Conservation (phyloP, 2,888 invertebrate species). For the Cheiracanthium punctorium region DNA sequence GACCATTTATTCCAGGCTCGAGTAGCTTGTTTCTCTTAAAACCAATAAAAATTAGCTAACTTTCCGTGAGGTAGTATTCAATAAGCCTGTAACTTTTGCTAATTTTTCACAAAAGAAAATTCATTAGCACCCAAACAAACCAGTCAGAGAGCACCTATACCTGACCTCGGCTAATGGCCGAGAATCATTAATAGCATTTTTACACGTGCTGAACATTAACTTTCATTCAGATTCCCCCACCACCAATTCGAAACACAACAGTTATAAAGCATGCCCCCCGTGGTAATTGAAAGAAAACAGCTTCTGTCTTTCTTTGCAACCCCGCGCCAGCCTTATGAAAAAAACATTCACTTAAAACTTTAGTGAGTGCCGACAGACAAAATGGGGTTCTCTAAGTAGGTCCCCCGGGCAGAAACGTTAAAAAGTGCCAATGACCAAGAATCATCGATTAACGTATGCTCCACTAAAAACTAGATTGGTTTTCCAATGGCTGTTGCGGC, state of each 20-base stretch:
- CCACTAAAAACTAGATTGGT: conserved; percentile 49
- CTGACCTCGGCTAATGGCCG: neutral
- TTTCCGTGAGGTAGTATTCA: no score
- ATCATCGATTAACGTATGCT: conserved; percentile 59
- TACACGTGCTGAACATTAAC: conserved; percentile 37
- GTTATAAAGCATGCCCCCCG: neutral
- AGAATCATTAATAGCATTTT: conserved; percentile 51
- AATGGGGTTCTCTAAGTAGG: neutral
- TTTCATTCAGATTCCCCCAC: neutral
- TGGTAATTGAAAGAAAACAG: conserved; percentile 8
- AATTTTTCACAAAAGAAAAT: neutral
- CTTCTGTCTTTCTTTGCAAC: neutral
- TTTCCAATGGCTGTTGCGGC: conserved; percentile 14
- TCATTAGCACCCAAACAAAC: neutral
- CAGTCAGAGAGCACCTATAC: neutral
- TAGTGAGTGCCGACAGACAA: conserved; percentile 56
- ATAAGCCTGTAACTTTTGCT: no score
- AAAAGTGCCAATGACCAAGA: conserved; percentile 55
- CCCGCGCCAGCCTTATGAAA: conserved; percentile 11
- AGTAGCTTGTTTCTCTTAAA: no score
- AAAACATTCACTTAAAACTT: conserved; percentile 41
- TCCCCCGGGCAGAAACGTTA: conserved; percentile 32
- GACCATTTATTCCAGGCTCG: no score
- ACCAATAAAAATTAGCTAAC: no score
- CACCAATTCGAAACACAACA: neutral